These are phyloP conservation scores for Zoanthus sociatus DNA, from an alignment of 92 coral and sea anemone genomes.

Conservation along the genomic window DNA sequence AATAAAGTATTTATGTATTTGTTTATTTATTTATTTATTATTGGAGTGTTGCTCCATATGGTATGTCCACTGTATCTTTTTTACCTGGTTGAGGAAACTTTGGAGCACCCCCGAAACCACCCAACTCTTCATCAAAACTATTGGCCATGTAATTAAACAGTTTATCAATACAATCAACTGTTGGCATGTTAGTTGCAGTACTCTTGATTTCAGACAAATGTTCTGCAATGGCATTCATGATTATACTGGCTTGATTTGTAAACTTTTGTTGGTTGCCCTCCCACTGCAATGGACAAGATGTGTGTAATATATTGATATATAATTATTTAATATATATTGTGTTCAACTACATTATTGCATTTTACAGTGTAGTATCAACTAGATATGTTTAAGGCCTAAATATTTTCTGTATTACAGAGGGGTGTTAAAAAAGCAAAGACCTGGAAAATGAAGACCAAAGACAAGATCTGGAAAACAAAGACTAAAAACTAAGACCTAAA, in stretches of 20 bases:
- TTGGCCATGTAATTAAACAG: slow-evolving; percentile 71
- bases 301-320: too few relatives aligned
- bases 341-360: too few relatives aligned
- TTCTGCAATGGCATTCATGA: slow-evolving; percentile 84
- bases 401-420: too few relatives aligned
- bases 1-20: too few relatives aligned
- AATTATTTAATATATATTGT: too few relatives aligned
- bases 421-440: too few relatives aligned
- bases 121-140: slow-evolving; percentile 91
- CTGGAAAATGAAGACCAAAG: neutral
- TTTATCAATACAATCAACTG: slow-evolving; percentile 76
- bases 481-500: too few relatives aligned
- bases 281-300: slow-evolving; percentile 71
- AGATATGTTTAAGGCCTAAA: too few relatives aligned
- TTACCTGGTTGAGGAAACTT: slow-evolving; percentile 96
- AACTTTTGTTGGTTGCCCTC: slow-evolving; percentile 80
- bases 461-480: neutral
- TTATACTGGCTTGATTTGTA: slow-evolving; percentile 76
- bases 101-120: slow-evolving; percentile 99
- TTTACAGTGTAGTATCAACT: too few relatives aligned
- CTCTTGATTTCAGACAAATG: slow-evolving; percentile 82
- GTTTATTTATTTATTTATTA: too few relatives aligned
- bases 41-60: too few relatives aligned
- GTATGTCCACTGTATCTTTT: neutral
- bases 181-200: slow-evolving; percentile 72